Base-by-base conservation (phyloP, 2,888 invertebrate species). In the Sminthurinus aureus region DNA sequence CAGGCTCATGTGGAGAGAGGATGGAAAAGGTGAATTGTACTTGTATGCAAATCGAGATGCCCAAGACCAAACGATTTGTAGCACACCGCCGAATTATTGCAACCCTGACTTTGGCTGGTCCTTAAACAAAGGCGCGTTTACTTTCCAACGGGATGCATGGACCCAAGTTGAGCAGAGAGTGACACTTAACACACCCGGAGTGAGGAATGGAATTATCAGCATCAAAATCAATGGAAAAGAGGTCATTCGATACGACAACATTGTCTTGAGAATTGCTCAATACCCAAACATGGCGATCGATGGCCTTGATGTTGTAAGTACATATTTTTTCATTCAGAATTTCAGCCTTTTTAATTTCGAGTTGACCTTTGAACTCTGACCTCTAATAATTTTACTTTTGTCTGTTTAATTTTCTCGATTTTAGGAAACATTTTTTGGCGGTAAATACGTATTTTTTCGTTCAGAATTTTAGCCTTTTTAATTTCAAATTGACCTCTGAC, bases 1-100 rank as follows among this genome's bases (percentile, higher is more conserved):
- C n/a, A 15, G 66, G 20, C 66, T 85, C 18, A 86, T 86, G 86
- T 86, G 86, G 86, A 24, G 86, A 58, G 86, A 85, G 22, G 50
- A 82, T 15, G 86, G 86, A 15, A 51, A 77, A 18, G 86, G 86
- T 9, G 86, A 86, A 67, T 38, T 85, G 66, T 86, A 86, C 81
- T 81, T 87, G 0, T 87, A 87, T 26, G 87, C 87, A 3, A 87
- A 87, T 50, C 83, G 87, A 0, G 85, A 87, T 13, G 86, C 87
- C 6, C 87, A 87, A 76, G 86, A 87, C 67, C 87, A 86, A 38
- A 83, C 83, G 18, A 86, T 87, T 77, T 87, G 87, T 74, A 71
- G 85, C 52, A 84, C 81, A 75, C 86, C 87, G 12, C 79, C 79
- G 20, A 87, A 87, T 78, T 85, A 86, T 79, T 87, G 87, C 82